Conservation (phyloP, 2,797 vertebrate genomes). For the Synanceia verrucosa region DNA sequence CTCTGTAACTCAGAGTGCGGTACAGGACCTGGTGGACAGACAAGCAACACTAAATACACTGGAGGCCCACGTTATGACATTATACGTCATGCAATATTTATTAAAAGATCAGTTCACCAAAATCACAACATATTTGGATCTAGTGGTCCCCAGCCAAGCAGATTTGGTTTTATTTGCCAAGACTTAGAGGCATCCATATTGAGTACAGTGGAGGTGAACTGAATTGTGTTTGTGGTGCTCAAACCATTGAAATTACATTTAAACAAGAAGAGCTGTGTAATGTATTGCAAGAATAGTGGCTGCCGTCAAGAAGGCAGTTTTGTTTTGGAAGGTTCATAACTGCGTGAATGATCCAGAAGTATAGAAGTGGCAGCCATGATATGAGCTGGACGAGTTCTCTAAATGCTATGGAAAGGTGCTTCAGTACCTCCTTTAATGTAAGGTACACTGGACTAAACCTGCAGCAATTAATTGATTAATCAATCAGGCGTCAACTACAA, state of each 20-base stretch:
- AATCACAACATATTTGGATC: not conserved
- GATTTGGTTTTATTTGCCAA: not conserved
- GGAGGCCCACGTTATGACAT: not conserved
- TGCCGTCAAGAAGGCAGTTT: not conserved
- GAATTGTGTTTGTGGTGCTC: not conserved
- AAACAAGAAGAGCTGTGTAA: too few relatives aligned
- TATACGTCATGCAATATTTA: not conserved
- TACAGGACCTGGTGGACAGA: slow-evolving; percentile 83
- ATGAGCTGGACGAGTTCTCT: not conserved
- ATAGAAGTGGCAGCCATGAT: not conserved
- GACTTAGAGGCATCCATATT: not conserved
- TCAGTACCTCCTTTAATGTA: not conserved
- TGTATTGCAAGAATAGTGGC: not conserved
- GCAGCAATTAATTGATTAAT: too few relatives aligned
- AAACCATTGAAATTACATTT: not conserved
- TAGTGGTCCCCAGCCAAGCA: not conserved
- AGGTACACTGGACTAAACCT: not conserved
- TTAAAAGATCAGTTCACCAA: not conserved
- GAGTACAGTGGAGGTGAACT: not conserved
- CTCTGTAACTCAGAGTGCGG: slow-evolving; percentile 92
- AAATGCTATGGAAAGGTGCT: not conserved
- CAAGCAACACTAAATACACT: not conserved
- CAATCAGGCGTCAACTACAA: too few relatives aligned
- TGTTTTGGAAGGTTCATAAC: not conserved
- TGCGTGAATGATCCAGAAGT: not conserved